Conservation (phyloP, 2,797 vertebrate species). For the Molossus alvarezi region DNA sequence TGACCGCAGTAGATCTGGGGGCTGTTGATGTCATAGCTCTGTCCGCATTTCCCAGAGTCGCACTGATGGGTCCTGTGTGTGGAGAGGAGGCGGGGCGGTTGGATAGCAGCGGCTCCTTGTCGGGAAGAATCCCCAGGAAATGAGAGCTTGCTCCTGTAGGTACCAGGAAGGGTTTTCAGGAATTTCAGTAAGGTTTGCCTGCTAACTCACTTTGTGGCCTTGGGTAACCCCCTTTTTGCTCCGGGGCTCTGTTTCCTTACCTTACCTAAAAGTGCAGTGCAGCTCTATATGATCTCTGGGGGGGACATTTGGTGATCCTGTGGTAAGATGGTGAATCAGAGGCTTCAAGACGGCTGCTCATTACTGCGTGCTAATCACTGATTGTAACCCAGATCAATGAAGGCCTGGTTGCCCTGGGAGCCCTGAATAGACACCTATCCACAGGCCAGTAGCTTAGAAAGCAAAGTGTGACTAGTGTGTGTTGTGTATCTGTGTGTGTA, state of each 20-base stretch:
- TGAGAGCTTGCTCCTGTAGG: background rate
- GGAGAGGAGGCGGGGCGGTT: rapidly evolving
- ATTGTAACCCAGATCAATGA: rapidly evolving
- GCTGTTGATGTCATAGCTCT: background rate
- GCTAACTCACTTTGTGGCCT: background rate
- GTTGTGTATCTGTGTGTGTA: background rate
- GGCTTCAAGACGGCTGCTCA: background rate
- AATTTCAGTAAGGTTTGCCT: background rate
- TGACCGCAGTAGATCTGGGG: background rate
- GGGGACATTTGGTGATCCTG: background rate
- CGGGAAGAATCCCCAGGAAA: background rate
- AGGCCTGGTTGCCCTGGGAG: background rate
- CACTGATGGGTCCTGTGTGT: rapidly evolving
- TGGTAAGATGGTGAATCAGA: background rate
- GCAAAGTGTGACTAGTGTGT: background rate
- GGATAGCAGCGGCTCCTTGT: rapidly evolving
- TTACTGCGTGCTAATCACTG: rapidly evolving
- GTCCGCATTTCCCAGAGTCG: rapidly evolving
- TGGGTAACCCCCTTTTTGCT: background rate
- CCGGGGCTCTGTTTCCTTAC: background rate
- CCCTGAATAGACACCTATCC: background rate
- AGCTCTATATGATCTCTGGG: too few species aligned
- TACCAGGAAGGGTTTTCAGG: rapidly evolving
- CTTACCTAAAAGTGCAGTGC: background rate
- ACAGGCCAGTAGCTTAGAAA: rapidly evolving